Evolutionary conservation across 2,888 invertebrate species (phyloP).

Genomic region (Oeneis ivallda): DNA sequence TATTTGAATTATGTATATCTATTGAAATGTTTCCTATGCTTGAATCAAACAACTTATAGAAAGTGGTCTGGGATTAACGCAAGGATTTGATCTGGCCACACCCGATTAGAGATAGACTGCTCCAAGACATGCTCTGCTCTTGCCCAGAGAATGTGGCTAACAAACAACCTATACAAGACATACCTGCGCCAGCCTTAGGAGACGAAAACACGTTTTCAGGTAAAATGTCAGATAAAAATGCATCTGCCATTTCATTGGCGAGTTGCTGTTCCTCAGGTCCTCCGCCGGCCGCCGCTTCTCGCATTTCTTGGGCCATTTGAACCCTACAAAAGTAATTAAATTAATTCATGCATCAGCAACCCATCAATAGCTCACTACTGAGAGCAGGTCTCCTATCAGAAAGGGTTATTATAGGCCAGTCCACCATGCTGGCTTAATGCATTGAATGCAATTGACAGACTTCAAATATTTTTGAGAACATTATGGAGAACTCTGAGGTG

Average conservation of each 20-base stretch:
- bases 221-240: conserved; percentile 95
- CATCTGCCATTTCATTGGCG: conserved; percentile 98
- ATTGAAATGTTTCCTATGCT: conserved; percentile 64
- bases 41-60: conserved; percentile 74
- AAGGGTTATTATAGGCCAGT: too few relatives aligned
- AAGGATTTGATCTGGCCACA: conserved; percentile 74
- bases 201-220: conserved; percentile 97
- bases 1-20: too few relatives aligned
- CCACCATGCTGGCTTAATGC: too few relatives aligned
- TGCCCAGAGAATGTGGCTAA: conserved; percentile 79
- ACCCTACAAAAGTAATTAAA: conserved; percentile 74
- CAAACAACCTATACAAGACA: conserved; percentile 14
- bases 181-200: conserved; percentile 93
- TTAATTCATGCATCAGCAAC: not conserved
- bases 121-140: conserved; percentile 64
- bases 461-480: too few relatives aligned
- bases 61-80: conserved; percentile 78
- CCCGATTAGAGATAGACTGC: conserved; percentile 75
- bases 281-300: conserved; percentile 90
- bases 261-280: conserved; percentile 97
- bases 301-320: conserved; percentile 99
- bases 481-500: too few relatives aligned
- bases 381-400: too few relatives aligned
- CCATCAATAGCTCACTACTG: too few relatives aligned
- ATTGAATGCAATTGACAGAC: too few relatives aligned